A percentile compares a stretch with the other conserved stretches of the same genome.
phyloP scores from a whole-genome alignment of 2,888 invertebrate genomes.

The Pristionchus arcanus region DNA sequence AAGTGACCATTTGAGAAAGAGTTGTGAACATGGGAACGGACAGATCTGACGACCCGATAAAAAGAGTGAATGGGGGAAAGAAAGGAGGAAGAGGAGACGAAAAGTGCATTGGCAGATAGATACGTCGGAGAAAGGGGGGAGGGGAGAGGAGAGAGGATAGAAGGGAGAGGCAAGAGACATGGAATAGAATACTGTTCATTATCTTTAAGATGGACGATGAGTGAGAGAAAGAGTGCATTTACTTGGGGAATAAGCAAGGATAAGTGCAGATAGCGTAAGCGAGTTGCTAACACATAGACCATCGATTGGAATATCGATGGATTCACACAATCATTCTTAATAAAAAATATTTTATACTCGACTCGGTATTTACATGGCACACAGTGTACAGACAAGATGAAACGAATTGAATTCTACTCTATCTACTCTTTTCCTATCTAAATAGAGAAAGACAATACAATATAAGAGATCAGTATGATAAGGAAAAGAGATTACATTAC shows the following conservation, averaged over 20 bases:
- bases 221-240: not conserved
- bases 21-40: constrained; percentile 13
- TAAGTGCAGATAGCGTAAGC: constrained; percentile 51
- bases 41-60: constrained; percentile 38
- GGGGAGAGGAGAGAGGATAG: not conserved
- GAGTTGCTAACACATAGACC: constrained; percentile 42
- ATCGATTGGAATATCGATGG: not conserved
- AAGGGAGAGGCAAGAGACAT: not conserved
- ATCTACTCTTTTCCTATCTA: not conserved
- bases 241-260: not conserved
- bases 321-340: not conserved
- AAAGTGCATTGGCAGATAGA: constrained; percentile 39
- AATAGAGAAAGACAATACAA: not conserved
- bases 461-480: not conserved
- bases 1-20: constrained; percentile 32
- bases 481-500: constrained; percentile 19
- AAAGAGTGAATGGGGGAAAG: constrained; percentile 26
- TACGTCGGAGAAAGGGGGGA: not conserved
- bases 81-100: constrained; percentile 24
- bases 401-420: not conserved
- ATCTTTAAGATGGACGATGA: not conserved
- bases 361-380: not conserved
- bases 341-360: constrained; percentile 39
- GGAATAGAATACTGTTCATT: not conserved
- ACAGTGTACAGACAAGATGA: constrained; percentile 19